Evolutionary conservation across 2,113 vertebrate species (phyloP), one percentile per base, ranked within the genome.

Genomic region (Cromileptes altivelis): DNA sequence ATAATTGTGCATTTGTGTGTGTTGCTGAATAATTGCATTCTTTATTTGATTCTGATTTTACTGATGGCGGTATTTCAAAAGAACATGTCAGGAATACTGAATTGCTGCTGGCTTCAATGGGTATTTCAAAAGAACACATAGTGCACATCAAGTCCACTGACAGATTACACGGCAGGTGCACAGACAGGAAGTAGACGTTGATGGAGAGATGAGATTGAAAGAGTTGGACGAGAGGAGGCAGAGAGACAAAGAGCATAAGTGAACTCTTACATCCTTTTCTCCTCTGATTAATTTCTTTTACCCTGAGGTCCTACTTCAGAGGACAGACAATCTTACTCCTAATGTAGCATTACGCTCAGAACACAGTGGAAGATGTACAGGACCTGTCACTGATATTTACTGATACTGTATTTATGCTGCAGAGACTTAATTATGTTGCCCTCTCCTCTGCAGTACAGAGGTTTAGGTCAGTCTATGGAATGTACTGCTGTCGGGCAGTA

Each of bases 221-320:
- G 9, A 11, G 12, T 56, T 30, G 27, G 62, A 18, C 25, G 6
- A 47, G 49, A 78, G n/a, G 37, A 52, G 56, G 27, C 18, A 67
- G 37, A 53, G 61, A 53, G 12, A 79, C 40, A 65, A 30, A 67
- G 56, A 77, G 47, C 61, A 72, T 8, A 9, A n/a, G 12, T 19
- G 25, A 70, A 56, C 25, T 33, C 33, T 73, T n/a, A 27, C 30
- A 56, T 70, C 23, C 14, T 80, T n/a, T 58, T 56, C 12, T 13
- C 62, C 6, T 6, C 23, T 30, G 49, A 65, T 73, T 73, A 6
- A 69, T 63, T 62, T 65, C 8, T 84, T 75, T 84, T 21, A 65
- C 55, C 53, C 23, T 49, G 25, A 68, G 52, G 56, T 67, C 33
- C 52, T 33, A 40, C 2, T n/a, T 23, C 21, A 45, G 25, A 50